Base-by-base conservation (phyloP, 1,140 invertebrate genomes). In the Micrasema longulum region DNA sequence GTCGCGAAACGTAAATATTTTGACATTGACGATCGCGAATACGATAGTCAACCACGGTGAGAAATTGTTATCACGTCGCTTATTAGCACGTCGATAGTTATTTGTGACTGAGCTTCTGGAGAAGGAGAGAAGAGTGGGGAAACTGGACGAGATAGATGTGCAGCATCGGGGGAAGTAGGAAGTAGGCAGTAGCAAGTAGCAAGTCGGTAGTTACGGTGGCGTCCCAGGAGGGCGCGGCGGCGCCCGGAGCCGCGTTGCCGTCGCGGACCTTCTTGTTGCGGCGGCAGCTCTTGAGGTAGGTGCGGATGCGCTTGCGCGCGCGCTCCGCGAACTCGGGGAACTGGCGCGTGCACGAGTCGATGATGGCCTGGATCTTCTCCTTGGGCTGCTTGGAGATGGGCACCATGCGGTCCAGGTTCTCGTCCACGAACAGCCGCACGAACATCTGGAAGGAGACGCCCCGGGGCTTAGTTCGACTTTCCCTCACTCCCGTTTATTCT, bases 321-420 rank as follows among this genome's bases (percentile, higher is more conserved):
- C 97, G 87, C 81, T 97, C 95, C 41, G 95, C 94, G 81, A 97
- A 98, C 86, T 98, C 96, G 45, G 97, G 97, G 82, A 98, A 98
- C 84, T 98, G 97, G 76, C 96, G 88, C 68, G 95, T 94, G 84
- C 97, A 98, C 4, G 96, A 97, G 80, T 98, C 96, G 76, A 98
- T 96, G 79, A 98, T 98, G 9, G 96, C 96, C 81, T 98, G 96
- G 73, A 98, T 96, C 87, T 98, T 98, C 81, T 98, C 96, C 82
- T 98, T 98, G 3, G 97, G 96, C 83, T 98, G 97, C 81, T 97
- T 97, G 26, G 95, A 97, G 78, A 98, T 98, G 57, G 97, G 97
- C 71, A 98, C 95, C 85, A 97, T 96, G 78, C 97, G 89, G 80
- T 98, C 96, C 76, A 98, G 85, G 82, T 98, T 98, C 86, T 98